Evolutionary conservation across 64 coral and sea anemone species (phyloP).

Genomic region (Stylophora pistillata): DNA sequence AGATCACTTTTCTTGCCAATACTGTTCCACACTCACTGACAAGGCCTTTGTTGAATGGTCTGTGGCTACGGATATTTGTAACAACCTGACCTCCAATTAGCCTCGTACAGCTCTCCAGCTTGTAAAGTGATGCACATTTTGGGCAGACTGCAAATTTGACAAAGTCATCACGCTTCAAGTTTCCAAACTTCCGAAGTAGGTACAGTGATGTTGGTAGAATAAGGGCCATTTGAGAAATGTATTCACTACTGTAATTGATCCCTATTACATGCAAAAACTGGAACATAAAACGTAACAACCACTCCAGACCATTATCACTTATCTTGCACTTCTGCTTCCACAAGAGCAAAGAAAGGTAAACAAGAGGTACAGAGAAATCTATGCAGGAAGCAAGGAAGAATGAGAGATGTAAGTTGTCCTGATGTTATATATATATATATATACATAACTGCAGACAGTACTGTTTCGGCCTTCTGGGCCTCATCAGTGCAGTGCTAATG

Average conservation of each 20-base stretch:
- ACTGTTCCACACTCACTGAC: constrained; percentile 31
- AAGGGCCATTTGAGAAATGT: background rate
- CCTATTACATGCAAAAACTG: constrained; percentile 22
- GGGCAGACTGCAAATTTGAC: constrained; percentile 37
- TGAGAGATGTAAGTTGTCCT: no score
- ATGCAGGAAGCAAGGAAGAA: no score
- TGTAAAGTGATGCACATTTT: constrained; percentile 48
- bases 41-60: constrained; percentile 38
- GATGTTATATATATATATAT: no score
- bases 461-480: no score
- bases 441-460: no score
- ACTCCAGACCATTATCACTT: constrained; percentile 40
- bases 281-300: constrained; percentile 29
- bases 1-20: constrained; percentile 22
- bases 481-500: no score
- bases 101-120: no score
- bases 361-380: no score
- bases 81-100: constrained; percentile 25
- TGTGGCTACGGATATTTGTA: constrained; percentile 26
- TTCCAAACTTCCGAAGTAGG: constrained; percentile 7
- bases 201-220: constrained; percentile 36
- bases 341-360: no score
- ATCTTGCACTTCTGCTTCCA: constrained; percentile 32
- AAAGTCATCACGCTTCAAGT: constrained; percentile 47
- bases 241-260: background rate